A percentile compares a stretch with the other conserved stretches of the same genome.
Evolutionary conservation across 2,888 invertebrate species (phyloP).

Genomic region (Dastarcus helophoroides): DNA sequence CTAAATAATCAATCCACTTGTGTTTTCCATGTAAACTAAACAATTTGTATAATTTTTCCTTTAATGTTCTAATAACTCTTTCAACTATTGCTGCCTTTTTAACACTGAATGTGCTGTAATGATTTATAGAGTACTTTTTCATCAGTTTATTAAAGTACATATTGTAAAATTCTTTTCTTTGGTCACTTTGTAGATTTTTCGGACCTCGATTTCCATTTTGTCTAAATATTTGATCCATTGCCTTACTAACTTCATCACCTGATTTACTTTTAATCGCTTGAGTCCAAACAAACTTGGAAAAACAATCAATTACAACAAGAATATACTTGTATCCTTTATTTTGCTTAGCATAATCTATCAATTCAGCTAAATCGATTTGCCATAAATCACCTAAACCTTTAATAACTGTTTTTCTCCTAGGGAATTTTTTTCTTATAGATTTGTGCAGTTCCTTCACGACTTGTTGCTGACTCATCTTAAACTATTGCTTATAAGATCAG

Average conservation of each 20-base stretch:
- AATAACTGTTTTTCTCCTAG: slow-evolving; percentile 24
- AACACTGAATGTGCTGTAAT: slow-evolving; percentile 14
- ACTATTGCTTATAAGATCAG: too few species aligned
- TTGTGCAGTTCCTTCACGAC: slow-evolving; percentile 26
- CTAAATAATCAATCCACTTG: slow-evolving; percentile 21
- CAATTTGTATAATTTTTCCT: slow-evolving; percentile 19
- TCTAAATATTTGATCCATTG: slow-evolving; percentile 8
- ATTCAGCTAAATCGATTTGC: slow-evolving; percentile 33
- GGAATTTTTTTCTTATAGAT: slow-evolving; percentile 29
- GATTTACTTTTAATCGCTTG: slow-evolving; percentile 24
- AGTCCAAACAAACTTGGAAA: slow-evolving; percentile 30
- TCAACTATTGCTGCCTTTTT: slow-evolving; percentile 20
- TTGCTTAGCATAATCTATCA: slow-evolving; percentile 20
- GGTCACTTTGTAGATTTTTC: slow-evolving; percentile 15
- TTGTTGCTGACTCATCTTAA: too few species aligned
- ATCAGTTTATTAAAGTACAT: slow-evolving; percentile 16
- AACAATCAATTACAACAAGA: slow-evolving; percentile 26
- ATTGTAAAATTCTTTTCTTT: slow-evolving; percentile 22
- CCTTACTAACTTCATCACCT: slow-evolving; percentile 17
- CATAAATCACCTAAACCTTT: slow-evolving; percentile 31
- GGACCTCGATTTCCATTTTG: slow-evolving; percentile 7
- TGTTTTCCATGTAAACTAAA: slow-evolving; percentile 22
- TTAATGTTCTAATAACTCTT: slow-evolving; percentile 20
- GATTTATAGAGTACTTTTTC: too few species aligned
- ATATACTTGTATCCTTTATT: slow-evolving; percentile 26